Conservation (phyloP, 2,888 invertebrate species). For the Drosophila koepferae region DNA sequence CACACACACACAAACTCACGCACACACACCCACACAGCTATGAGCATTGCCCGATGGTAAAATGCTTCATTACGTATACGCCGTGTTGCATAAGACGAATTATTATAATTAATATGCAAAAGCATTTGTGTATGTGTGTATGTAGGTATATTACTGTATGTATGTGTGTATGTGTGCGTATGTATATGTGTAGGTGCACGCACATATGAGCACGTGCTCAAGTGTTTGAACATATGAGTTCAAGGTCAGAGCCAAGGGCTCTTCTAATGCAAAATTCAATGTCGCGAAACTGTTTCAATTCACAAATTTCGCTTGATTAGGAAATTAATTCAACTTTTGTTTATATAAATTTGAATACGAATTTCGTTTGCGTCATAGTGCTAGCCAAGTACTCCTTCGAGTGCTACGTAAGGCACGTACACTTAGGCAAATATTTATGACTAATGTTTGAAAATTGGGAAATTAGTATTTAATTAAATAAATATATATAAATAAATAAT, state of each 20-base stretch:
- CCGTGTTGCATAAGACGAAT: slow-evolving; percentile 49
- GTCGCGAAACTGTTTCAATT: neutral
- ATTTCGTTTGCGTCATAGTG: neutral
- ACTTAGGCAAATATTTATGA: neutral
- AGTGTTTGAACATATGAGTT: neutral
- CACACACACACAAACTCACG: slow-evolving; percentile 4
- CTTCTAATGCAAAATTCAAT: neutral
- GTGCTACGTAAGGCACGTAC: no score
- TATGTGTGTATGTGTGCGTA: neutral
- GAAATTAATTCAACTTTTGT: neutral
- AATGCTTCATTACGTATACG: slow-evolving; percentile 58
- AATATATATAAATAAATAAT: no score
- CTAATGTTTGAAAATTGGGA: no score
- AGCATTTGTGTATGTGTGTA: neutral
- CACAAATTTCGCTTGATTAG: neutral
- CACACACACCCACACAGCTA: neutral
- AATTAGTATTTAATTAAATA: no score
- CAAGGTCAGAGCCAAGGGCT: slow-evolving; percentile 28
- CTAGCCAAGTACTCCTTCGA: no score
- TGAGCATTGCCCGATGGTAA: neutral
- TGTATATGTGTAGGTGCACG: neutral
- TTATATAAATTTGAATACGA: neutral
- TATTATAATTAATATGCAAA: slow-evolving; percentile 28
- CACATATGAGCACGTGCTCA: slow-evolving; percentile 1
- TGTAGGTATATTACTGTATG: neutral